Base-by-base conservation (phyloP, 92 coral and sea anemone genomes). In the Palythoa caribaeorum region DNA sequence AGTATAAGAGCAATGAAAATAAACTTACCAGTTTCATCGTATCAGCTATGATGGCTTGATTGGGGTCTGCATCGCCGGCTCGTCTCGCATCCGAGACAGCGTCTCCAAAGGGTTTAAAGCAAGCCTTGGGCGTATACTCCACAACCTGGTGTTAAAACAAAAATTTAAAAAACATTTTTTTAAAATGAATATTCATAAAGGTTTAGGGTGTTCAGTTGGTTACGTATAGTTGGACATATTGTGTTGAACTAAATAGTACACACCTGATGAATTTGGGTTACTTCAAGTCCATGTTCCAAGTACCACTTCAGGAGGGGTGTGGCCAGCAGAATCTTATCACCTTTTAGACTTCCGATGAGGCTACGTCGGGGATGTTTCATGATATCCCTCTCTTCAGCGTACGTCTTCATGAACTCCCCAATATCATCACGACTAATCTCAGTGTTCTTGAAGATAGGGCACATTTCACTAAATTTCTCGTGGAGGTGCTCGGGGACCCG, bases 261-360 rank as follows among this genome's bases (percentile, higher is more conserved):
- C 60, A 65, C 84, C 73, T 84, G 79, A 13, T 84, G 44, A 1
- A 84, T 69, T 3, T 37, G 62, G 17, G 68, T 84, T 62, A 70
- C 71, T 48, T 68, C 90, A 12, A 90, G 39, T 13, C 93, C 93
- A 48, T 90, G 94, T 13, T 88, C 76, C 38, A 91, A 51, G 83
- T 91, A 83, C 89, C 91, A 87, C 36, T 83, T 91, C 9, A 91
- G 62, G 1, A 84, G 71, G n/a, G 91, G 91, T 1, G 94, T 91
- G 59, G 87, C 91, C 85, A 87, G n/a, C 62, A 90, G 77, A 55
- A 87, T 83, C 88, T 83, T 89, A 11, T 73, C 50, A 1, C 86
- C 76, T 52, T 69, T 60, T 74, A 11, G 44, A 3, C 91, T 65
- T 9, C 91, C 66, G 39, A 54, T 85, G 7, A 84, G 19, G 38